phyloP scores from a whole-genome alignment of 2,888 invertebrate species.

The Byasa hedistus region DNA sequence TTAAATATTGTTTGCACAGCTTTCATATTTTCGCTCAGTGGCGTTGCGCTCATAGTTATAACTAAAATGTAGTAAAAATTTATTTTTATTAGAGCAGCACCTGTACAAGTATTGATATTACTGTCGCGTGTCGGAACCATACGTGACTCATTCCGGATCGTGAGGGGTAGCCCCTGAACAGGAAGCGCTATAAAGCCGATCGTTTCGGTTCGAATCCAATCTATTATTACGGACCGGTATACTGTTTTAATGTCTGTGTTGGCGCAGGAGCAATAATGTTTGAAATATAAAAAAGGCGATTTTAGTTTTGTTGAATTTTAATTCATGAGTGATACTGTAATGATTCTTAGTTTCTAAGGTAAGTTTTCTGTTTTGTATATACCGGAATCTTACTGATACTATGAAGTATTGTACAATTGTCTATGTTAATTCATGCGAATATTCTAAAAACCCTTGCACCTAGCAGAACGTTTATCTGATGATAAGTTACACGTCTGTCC shows the following conservation, averaged over 20 bases:
- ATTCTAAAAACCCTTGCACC: too few species aligned
- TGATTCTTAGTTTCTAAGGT: too few species aligned
- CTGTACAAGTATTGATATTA: slow-evolving; percentile 47
- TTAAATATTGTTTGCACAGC: slow-evolving; percentile 1
- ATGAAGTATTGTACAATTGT: too few species aligned
- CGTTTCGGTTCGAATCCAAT: slow-evolving; percentile 5
- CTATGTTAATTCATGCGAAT: too few species aligned
- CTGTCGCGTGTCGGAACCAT: slow-evolving; percentile 49
- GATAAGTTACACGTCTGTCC: too few species aligned
- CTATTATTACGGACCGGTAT: slow-evolving; percentile 10
- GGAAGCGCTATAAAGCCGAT: slow-evolving; percentile 32
- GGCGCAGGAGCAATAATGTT: not conserved
- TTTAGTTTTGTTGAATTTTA: too few species aligned
- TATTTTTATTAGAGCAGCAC: slow-evolving; percentile 32
- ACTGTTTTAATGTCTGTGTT: not conserved
- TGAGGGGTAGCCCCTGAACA: slow-evolving; percentile 37
- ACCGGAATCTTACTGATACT: too few species aligned
- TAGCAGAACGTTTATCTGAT: too few species aligned
- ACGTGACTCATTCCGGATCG: slow-evolving; percentile 53
- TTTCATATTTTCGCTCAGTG: not conserved
- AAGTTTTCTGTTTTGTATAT: too few species aligned
- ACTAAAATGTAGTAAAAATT: slow-evolving; percentile 2
- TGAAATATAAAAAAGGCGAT: not conserved
- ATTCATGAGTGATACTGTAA: too few species aligned
- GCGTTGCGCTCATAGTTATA: not conserved